phyloP scores from a whole-genome alignment of 2,797 vertebrate genomes.

The Poeciliopsis turneri region DNA sequence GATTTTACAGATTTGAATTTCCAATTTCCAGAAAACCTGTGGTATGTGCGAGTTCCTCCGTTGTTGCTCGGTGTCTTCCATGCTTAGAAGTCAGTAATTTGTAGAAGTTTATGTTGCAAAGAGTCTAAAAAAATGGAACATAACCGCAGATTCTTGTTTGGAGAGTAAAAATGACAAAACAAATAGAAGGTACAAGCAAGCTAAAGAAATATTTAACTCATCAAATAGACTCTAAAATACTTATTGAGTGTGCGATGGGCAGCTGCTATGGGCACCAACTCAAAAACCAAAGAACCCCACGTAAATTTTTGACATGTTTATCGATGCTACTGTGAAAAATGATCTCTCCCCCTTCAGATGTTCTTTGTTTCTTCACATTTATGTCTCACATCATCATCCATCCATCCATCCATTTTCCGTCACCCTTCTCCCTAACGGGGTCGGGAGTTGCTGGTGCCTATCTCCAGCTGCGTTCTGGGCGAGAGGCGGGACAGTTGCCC shows the following conservation, averaged over 20 bases:
- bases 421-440: too few relatives aligned
- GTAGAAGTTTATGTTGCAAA: background rate
- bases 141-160: background rate
- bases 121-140: background rate
- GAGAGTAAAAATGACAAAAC: background rate
- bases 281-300: background rate
- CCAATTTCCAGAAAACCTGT: background rate
- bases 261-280: background rate
- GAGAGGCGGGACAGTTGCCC: too few relatives aligned
- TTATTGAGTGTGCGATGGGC: background rate
- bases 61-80: background rate
- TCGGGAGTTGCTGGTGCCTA: too few relatives aligned
- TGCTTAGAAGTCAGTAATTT: background rate
- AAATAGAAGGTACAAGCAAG: background rate
- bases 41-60: background rate
- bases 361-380: background rate
- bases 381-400: too few relatives aligned
- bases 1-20: background rate
- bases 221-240: background rate
- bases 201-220: background rate
- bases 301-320: background rate
- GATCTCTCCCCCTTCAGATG: background rate
- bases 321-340: background rate
- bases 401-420: too few relatives aligned
- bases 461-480: too few relatives aligned